A percentile compares a stretch with the other conserved stretches of the same genome.
phyloP scores from a whole-genome alignment of 2,113 vertebrate genomes.

The Phainopepla nitens region DNA sequence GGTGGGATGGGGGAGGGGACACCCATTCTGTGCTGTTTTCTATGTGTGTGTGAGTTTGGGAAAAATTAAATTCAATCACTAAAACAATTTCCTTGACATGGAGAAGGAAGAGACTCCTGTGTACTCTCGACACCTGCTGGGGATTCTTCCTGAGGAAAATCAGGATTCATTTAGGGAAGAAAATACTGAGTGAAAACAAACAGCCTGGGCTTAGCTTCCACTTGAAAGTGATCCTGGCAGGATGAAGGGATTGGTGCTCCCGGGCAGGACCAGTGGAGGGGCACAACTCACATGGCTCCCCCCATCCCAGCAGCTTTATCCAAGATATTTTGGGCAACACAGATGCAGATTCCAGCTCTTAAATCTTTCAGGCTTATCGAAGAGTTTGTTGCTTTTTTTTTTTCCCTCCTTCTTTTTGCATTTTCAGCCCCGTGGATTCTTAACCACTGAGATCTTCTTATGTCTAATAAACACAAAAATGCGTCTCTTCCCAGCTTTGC shows the following conservation, averaged over 20 bases:
- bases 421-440: conserved; percentile 23
- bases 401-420: not conserved
- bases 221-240: not conserved
- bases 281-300: not conserved
- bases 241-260: not conserved
- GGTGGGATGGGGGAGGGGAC: not conserved
- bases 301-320: not conserved
- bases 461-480: conserved; percentile 55
- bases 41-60: fast-evolving
- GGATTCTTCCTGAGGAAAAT: not conserved
- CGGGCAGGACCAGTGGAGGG: not conserved
- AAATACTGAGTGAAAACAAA: not conserved
- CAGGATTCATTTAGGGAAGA: not conserved
- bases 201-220: not conserved
- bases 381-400: not conserved
- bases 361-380: conserved; percentile 59
- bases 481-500: conserved; percentile 50
- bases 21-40: fast-evolving
- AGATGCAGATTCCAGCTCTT: conserved; percentile 28
- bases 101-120: not conserved
- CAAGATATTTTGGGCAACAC: conserved; percentile 32
- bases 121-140: not conserved
- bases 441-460: conserved; percentile 45
- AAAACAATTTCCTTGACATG: not conserved
- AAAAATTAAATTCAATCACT: not conserved